Conservation (phyloP, 2,113 vertebrate species). For the Alexandromys fortis region DNA sequence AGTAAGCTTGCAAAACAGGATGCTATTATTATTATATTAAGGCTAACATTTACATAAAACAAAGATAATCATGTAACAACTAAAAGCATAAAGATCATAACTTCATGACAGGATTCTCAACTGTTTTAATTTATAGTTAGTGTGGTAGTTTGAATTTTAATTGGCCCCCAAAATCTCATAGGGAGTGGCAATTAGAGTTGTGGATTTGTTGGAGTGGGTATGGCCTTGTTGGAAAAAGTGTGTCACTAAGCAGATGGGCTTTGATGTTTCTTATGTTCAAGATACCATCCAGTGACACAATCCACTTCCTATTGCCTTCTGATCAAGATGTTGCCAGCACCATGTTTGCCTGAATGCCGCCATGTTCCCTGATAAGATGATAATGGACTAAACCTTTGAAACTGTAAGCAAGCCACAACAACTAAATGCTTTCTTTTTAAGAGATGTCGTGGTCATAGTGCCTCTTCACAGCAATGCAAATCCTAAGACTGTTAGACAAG, state of each 20-base stretch:
- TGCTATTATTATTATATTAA: background rate
- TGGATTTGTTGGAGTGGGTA: background rate
- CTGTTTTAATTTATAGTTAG: background rate
- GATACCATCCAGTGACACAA: background rate
- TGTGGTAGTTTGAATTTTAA: background rate
- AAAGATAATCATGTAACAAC: constrained; percentile 23
- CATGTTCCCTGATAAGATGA: background rate
- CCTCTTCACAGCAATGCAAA: background rate
- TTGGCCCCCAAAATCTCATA: background rate
- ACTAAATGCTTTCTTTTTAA: background rate
- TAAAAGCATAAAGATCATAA: background rate
- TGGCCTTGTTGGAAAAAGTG: background rate
- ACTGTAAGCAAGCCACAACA: too few relatives aligned
- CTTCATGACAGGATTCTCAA: constrained; percentile 28
- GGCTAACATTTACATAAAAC: constrained; percentile 30
- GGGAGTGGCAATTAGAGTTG: background rate
- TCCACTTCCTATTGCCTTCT: background rate
- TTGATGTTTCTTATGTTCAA: background rate
- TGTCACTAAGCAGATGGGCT: background rate
- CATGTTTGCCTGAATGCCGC: background rate
- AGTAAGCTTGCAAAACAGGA: background rate
- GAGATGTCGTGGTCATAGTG: background rate
- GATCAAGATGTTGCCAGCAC: background rate
- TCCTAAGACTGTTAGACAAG: background rate
- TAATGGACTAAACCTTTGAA: background rate